These are phyloP conservation scores for Lucilia cuprina DNA, from an alignment of 1,140 invertebrate genomes.

Conservation along the genomic window DNA sequence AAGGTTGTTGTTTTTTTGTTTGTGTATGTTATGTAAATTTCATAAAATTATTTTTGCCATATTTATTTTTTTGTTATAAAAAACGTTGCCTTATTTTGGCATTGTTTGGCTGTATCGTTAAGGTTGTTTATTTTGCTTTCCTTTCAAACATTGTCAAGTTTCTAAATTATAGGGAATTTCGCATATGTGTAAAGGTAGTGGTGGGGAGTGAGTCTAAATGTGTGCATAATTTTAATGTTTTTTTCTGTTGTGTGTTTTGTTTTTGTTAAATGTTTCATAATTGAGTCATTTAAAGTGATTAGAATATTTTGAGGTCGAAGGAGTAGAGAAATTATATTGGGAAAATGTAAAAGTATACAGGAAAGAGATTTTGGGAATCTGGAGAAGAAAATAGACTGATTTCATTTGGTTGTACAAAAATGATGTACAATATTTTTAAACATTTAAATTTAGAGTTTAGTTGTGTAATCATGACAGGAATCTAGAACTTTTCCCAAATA, in stretches of 20 bases:
- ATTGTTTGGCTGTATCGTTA: neutral
- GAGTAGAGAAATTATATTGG: neutral
- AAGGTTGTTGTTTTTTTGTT: neutral
- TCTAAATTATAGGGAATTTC: neutral
- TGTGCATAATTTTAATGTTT: neutral
- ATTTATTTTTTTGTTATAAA: neutral
- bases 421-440: too few species aligned
- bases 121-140: neutral
- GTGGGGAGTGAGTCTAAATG: neutral
- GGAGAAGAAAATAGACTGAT: too few species aligned
- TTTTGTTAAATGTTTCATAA: constrained; percentile 16
- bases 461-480: too few species aligned
- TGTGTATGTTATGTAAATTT: neutral
- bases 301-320: neutral
- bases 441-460: too few species aligned
- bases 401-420: too few species aligned
- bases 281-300: constrained; percentile 25
- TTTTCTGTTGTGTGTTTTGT: too few species aligned
- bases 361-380: too few species aligned
- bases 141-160: neutral
- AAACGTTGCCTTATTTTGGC: neutral
- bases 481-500: too few species aligned
- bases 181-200: neutral
- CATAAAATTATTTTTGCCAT: neutral
- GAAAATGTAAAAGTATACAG: too few species aligned